Conservation (phyloP, 2,113 vertebrate species). For the Takifugu bimaculatus region DNA sequence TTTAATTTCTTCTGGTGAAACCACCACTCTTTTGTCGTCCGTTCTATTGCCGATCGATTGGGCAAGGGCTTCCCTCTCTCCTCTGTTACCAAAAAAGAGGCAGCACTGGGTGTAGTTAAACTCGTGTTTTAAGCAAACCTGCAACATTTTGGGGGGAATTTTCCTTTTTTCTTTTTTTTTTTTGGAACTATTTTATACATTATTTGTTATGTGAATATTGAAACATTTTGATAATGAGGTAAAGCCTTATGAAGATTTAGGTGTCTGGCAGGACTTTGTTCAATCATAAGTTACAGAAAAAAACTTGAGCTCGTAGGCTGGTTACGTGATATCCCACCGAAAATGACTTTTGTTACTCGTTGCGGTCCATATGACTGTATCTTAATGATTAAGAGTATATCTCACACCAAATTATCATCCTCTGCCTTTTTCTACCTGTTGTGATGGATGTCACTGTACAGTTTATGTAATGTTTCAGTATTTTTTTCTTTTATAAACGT, state of each 20-base stretch:
- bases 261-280: slow-evolving; percentile 67
- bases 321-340: slow-evolving; percentile 64
- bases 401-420: slow-evolving; percentile 73
- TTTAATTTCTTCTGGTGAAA: slow-evolving; percentile 43
- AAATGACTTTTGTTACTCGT: slow-evolving; percentile 65
- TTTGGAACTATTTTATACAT: slow-evolving; percentile 64
- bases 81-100: slow-evolving; percentile 76
- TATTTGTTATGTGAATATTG: slow-evolving; percentile 59
- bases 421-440: slow-evolving; percentile 74
- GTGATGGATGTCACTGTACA: slow-evolving; percentile 83
- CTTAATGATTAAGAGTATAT: slow-evolving; percentile 65
- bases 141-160: slow-evolving; percentile 35
- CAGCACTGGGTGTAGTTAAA: slow-evolving; percentile 61
- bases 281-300: slow-evolving; percentile 64
- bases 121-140: slow-evolving; percentile 57
- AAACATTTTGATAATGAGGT: slow-evolving; percentile 71
- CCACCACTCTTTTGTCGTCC: slow-evolving; percentile 34
- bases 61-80: slow-evolving; percentile 74
- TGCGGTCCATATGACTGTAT: slow-evolving; percentile 69
- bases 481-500: slow-evolving; percentile 71
- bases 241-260: slow-evolving; percentile 67
- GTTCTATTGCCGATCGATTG: slow-evolving; percentile 61
- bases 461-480: slow-evolving; percentile 81
- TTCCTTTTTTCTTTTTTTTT: slow-evolving; percentile 55
- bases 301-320: slow-evolving; percentile 61